Evolutionary conservation across 2,113 vertebrate genomes (phyloP).

Genomic region (Falco punctatus): DNA sequence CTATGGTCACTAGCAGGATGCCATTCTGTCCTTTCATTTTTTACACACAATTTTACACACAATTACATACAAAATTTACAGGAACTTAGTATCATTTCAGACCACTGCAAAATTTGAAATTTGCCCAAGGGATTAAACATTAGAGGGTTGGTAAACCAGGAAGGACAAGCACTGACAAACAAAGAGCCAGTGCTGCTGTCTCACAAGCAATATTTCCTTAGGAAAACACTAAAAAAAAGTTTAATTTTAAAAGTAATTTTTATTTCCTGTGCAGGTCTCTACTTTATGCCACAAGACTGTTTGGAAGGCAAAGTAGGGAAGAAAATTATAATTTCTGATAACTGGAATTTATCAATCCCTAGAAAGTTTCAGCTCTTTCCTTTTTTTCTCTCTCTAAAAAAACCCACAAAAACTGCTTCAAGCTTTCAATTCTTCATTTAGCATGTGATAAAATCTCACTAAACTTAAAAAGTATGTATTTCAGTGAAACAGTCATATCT

Average conservation of each 20-base stretch:
- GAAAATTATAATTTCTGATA: not conserved
- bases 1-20: not conserved
- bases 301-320: not conserved
- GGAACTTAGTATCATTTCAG: not conserved
- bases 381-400: not conserved
- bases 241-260: not conserved
- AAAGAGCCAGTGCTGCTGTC: not conserved
- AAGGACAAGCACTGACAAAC: not conserved
- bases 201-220: not conserved
- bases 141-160: not conserved
- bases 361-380: not conserved
- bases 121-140: not conserved
- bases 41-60: too few species aligned
- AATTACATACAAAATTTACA: not conserved
- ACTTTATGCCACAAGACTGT: not conserved
- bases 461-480: not conserved
- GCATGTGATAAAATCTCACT: not conserved
- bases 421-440: not conserved
- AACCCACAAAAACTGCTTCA: not conserved
- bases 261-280: not conserved
- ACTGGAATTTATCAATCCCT: not conserved
- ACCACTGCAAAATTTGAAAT: not conserved
- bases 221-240: not conserved
- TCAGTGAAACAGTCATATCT: not conserved
- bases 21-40: not conserved